Conservation (phyloP, 2,113 vertebrate genomes). For the Scomber colias region DNA sequence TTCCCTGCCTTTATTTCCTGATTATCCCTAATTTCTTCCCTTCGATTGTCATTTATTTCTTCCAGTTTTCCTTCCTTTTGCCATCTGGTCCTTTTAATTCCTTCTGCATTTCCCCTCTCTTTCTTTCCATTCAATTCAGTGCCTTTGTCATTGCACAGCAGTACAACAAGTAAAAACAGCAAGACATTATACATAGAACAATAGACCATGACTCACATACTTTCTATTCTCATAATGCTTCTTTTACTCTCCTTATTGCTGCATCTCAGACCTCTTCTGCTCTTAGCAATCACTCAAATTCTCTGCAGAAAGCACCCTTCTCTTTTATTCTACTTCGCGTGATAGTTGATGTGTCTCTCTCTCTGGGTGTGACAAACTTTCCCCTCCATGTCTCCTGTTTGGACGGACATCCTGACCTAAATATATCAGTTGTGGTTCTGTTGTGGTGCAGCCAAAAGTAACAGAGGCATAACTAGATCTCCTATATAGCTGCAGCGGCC, state of each 20-base stretch:
- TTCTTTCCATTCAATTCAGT: neutral
- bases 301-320: neutral
- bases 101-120: no score
- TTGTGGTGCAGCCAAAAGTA: neutral
- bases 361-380: neutral
- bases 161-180: no score
- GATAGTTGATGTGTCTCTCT: neutral
- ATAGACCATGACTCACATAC: no score
- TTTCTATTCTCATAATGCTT: neutral
- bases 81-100: no score
- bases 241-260: no score
- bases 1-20: neutral
- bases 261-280: neutral
- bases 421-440: neutral
- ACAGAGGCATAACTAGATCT: neutral
- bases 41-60: neutral
- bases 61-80: neutral
- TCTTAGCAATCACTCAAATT: neutral
- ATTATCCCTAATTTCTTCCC: neutral
- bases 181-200: no score
- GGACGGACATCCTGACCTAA: neutral
- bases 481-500: neutral
- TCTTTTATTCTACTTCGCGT: neutral
- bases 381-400: neutral
- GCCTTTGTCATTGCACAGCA: no score